These are phyloP conservation scores for Catharus bicknelli DNA, from an alignment of 2,113 vertebrate genomes.

Conservation along the genomic window DNA sequence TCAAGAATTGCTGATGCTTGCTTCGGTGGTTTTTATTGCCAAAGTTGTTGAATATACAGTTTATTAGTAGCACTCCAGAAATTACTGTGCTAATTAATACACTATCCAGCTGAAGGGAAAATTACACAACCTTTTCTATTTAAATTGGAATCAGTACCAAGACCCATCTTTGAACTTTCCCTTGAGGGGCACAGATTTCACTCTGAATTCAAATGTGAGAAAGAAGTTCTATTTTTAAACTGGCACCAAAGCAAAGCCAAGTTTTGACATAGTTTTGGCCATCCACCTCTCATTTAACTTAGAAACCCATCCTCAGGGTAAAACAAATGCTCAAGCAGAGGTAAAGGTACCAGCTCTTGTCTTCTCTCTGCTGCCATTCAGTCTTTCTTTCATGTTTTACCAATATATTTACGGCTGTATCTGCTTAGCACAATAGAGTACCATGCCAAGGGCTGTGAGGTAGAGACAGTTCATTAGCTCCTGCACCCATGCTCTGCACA, in stretches of 20 bases:
- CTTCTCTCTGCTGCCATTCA: not conserved
- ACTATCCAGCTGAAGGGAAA: not conserved
- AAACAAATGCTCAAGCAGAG: not conserved
- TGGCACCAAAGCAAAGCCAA: not conserved
- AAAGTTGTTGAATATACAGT: not conserved
- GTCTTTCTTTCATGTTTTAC: not conserved
- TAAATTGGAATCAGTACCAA: not conserved
- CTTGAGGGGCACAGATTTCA: not conserved
- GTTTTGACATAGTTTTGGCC: not conserved
- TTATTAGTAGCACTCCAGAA: conserved; percentile 12
- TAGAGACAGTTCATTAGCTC: not conserved
- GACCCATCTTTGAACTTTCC: not conserved
- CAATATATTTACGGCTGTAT: not conserved
- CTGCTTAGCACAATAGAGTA: not conserved
- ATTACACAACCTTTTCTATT: not conserved
- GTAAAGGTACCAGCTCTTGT: not conserved
- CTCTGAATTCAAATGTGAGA: not conserved
- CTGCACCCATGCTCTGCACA: not conserved
- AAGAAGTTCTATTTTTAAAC: not conserved
- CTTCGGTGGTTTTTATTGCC: not conserved
- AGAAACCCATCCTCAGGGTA: not conserved
- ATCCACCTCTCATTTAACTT: not conserved
- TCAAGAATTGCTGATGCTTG: conserved; percentile 44
- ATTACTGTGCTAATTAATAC: conserved; percentile 12
- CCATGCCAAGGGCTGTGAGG: not conserved